These are phyloP conservation scores for Lithosia quadra DNA, from an alignment of 2,888 invertebrate species.

Conservation along the genomic window DNA sequence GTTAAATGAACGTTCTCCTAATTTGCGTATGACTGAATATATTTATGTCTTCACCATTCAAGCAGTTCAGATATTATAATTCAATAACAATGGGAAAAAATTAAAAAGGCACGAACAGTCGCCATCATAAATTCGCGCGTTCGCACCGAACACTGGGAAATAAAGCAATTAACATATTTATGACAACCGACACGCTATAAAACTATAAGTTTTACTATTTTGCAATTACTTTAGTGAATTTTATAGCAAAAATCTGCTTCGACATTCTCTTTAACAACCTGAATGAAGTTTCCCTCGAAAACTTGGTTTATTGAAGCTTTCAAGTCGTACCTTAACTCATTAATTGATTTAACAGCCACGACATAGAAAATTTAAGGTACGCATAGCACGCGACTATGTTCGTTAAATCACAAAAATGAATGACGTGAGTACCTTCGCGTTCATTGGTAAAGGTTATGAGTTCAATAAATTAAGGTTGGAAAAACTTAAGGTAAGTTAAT, in stretches of 20 bases:
- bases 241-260: conserved; percentile 28
- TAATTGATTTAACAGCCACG: conserved; percentile 74
- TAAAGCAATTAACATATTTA: conserved; percentile 49
- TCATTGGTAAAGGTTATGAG: conserved; percentile 29
- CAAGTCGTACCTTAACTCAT: conserved; percentile 58
- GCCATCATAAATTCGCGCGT: conserved; percentile 23
- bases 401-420: conserved; percentile 58
- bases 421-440: conserved; percentile 34
- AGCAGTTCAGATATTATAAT: conserved; percentile 6
- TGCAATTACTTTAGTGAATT: conserved; percentile 35
- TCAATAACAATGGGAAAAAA: conserved; percentile 3
- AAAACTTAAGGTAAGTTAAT: conserved; percentile 64
- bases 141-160: conserved; percentile 40
- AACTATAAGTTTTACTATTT: conserved; percentile 40
- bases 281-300: conserved; percentile 40
- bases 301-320: conserved; percentile 63
- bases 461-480: conserved; percentile 38
- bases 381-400: conserved; percentile 63
- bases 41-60: no score
- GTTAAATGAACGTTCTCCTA: background rate
- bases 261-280: conserved; percentile 29
- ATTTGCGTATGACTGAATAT: background rate
- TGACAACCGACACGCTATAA: conserved; percentile 38
- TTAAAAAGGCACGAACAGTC: conserved; percentile 22
- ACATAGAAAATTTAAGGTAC: conserved; percentile 63